Evolutionary conservation across 2,888 invertebrate species (phyloP), one percentile per base, ranked within the genome.

Genomic region (Vanessa cardui): DNA sequence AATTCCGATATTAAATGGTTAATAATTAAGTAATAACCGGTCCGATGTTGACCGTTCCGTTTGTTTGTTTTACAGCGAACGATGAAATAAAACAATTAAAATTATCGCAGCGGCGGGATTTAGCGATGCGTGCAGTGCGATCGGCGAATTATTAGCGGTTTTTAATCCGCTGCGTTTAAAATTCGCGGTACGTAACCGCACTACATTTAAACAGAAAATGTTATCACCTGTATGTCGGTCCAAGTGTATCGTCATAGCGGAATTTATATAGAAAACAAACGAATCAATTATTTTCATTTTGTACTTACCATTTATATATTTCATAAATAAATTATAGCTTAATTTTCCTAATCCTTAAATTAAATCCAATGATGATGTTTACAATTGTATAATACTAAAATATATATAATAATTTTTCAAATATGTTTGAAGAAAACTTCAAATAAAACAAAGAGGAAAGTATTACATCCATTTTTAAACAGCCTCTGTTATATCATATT

Each of bases 131-230:
- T 69, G 60, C 68, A 45, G 54, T 65, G 68, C 64, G 74, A 62
- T 69, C 70, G 70, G 64, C 77, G 68, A 80, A 80, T 79, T 77
- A 80, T 79, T 78, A 76, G 76, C 75, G 78, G 77, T 75, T 80
- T 83, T 82, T 82, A 80, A 81, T 81, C 76, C 77, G 59, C 66
- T 66, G 64, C 77, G 79, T 78, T 82, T 80, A 79, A 79, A 80
- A 81, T 80, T 76, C 74, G 77, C 71, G 75, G 76, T 73, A 71
- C 72, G 54, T 68, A 72, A 69, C 74, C 73, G 65, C 71, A 47
- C 62, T 66, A 64, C 58, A 62, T 63, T 64, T 70, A 59, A 62
- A 69, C 60, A 65, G 69, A 64, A 64, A 70, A 71, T 63, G 56
- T 64, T 64, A 56, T 58, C 64, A 68, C 73, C 68, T 50, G 54